Percentiles rank a stretch among this genome's conserved stretches.
Conservation (phyloP, 1,140 invertebrate genomes). For the Ridgeia piscesae region DNA sequence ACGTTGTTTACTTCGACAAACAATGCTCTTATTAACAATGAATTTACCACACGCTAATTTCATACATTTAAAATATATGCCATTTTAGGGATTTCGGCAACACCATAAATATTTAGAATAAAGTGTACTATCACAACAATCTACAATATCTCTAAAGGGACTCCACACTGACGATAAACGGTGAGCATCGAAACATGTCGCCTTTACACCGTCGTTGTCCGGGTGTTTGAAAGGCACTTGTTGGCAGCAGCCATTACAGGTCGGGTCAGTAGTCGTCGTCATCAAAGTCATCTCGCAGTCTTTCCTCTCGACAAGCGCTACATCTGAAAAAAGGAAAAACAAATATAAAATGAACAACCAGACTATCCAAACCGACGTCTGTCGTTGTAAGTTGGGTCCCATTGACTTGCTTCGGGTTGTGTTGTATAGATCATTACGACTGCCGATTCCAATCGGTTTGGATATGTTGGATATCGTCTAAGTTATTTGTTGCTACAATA, state of each 20-base stretch:
- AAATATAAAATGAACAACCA: not conserved
- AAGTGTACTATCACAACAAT: not conserved
- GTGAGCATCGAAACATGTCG: not conserved
- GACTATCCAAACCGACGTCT: not conserved
- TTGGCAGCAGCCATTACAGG: not conserved
- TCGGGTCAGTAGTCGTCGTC: not conserved
- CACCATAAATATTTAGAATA: not conserved
- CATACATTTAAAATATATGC: not conserved
- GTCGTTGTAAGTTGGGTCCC: not conserved
- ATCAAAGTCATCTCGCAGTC: not conserved
- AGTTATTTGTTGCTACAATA: not conserved
- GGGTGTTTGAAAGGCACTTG: not conserved
- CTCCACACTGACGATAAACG: not conserved
- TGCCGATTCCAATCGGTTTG: too few relatives aligned
- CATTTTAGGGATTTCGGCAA: not conserved
- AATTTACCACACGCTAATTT: not conserved
- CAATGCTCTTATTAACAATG: not conserved
- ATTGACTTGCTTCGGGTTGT: not conserved
- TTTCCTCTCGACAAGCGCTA: not conserved
- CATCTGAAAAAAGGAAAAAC: not conserved
- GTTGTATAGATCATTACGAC: too few relatives aligned
- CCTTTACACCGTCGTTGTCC: not conserved
- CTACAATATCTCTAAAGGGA: not conserved
- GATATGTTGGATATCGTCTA: not conserved
- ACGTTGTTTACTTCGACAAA: not conserved